phyloP scores from a whole-genome alignment of 2,888 invertebrate species.

The Callyntrura guangdongensis region DNA sequence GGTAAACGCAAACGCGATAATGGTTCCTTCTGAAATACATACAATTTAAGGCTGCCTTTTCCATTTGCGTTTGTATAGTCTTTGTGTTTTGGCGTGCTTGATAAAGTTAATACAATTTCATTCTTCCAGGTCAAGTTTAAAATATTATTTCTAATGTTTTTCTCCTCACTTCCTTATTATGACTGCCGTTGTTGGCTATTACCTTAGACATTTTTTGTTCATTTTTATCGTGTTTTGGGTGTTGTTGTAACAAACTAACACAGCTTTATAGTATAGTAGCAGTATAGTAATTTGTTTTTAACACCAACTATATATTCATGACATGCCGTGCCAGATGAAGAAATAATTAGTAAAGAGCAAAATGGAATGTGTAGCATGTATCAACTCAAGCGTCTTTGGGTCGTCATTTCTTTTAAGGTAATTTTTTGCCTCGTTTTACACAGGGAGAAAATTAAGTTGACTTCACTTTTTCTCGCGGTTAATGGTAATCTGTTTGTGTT shows the following conservation, averaged over 20 bases:
- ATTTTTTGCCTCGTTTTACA: constrained; percentile 6
- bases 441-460: constrained; percentile 38
- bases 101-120: constrained; percentile 16
- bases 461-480: constrained; percentile 17
- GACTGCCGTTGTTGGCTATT: neutral
- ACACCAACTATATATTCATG: constrained; percentile 68
- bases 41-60: constrained; percentile 8
- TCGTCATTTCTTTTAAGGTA: neutral
- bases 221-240: neutral
- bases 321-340: constrained; percentile 54
- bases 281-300: constrained; percentile 30
- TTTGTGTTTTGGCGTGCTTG: neutral
- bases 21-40: neutral
- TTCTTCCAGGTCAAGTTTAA: constrained; percentile 43
- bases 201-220: neutral
- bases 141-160: neutral
- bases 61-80: neutral
- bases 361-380: neutral
- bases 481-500: neutral
- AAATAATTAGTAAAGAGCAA: constrained; percentile 49
- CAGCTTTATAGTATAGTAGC: neutral
- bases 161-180: constrained; percentile 15
- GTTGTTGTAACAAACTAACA: neutral
- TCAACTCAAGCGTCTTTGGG: neutral
- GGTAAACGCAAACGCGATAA: constrained; percentile 2